These are phyloP conservation scores for Pasiphila rectangulata DNA, from an alignment of 2,888 invertebrate species.

Conservation along the genomic window DNA sequence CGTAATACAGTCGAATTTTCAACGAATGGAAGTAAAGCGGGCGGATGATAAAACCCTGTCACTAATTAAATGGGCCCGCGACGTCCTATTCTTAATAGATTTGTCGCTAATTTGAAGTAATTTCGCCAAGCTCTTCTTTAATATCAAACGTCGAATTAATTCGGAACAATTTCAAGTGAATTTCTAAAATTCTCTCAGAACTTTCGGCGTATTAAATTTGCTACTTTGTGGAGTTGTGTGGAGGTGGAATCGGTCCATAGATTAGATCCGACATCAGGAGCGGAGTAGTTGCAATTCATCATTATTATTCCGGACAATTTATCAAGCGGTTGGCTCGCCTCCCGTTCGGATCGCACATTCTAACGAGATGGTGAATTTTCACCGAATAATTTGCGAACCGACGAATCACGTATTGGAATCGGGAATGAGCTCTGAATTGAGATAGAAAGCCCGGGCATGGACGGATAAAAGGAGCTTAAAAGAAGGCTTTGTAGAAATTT, in stretches of 20 bases:
- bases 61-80: constrained; percentile 77
- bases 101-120: constrained; percentile 74
- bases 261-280: constrained; percentile 69
- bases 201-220: constrained; percentile 17
- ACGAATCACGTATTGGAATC: constrained; percentile 81
- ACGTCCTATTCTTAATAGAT: constrained; percentile 75
- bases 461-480: constrained; percentile 42
- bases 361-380: constrained; percentile 82
- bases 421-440: constrained; percentile 76
- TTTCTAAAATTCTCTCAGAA: constrained; percentile 18
- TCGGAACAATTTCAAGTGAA: constrained; percentile 36
- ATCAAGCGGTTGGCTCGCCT: constrained; percentile 79
- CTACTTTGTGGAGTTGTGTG: constrained; percentile 27
- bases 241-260: constrained; percentile 59
- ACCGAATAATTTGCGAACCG: constrained; percentile 80
- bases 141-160: constrained; percentile 61
- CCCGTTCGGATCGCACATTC: constrained; percentile 76
- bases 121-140: constrained; percentile 54
- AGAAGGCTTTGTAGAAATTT: constrained; percentile 26
- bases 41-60: constrained; percentile 74
- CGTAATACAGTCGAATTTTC: constrained; percentile 64
- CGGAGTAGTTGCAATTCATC: constrained; percentile 79
- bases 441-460: constrained; percentile 76
- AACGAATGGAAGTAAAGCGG: constrained; percentile 66
- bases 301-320: constrained; percentile 82